Evolutionary conservation across 2,113 vertebrate species (phyloP).

Genomic region (Anguilla japonica): DNA sequence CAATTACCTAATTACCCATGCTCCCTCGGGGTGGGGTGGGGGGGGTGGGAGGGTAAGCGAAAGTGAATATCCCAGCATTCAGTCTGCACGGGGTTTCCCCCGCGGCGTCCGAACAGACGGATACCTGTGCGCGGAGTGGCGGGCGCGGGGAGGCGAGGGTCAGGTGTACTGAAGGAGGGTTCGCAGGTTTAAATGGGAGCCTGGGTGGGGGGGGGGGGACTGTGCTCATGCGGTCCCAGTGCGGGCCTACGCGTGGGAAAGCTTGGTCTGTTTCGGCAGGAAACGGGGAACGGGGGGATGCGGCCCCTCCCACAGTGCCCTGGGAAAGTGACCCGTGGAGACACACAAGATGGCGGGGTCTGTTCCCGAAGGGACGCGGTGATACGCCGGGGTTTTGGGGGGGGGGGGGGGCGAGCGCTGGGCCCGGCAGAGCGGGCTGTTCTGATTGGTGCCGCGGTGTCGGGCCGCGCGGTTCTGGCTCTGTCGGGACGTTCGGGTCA

Average conservation of each 20-base stretch:
- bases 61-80: conserved; percentile 68
- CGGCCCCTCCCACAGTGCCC: conserved; percentile 27
- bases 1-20: conserved; percentile 79
- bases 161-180: neutral
- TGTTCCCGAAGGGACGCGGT: neutral
- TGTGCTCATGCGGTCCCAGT: conserved; percentile 24
- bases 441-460: conserved; percentile 37
- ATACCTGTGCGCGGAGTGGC: conserved; percentile 49
- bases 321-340: conserved; percentile 50
- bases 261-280: conserved; percentile 53
- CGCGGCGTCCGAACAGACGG: conserved; percentile 62
- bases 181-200: neutral
- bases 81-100: conserved; percentile 49
- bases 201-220: neutral
- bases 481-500: conserved; percentile 47
- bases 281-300: neutral
- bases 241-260: conserved; percentile 58
- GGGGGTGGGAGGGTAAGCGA: neutral
- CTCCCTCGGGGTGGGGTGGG: conserved; percentile 65
- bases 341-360: conserved; percentile 6
- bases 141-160: no score
- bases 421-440: neutral
- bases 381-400: neutral
- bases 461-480: neutral
- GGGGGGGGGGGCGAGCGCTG: neutral